phyloP scores from a whole-genome alignment of 2,113 vertebrate genomes.

The Anas platyrhynchos region DNA sequence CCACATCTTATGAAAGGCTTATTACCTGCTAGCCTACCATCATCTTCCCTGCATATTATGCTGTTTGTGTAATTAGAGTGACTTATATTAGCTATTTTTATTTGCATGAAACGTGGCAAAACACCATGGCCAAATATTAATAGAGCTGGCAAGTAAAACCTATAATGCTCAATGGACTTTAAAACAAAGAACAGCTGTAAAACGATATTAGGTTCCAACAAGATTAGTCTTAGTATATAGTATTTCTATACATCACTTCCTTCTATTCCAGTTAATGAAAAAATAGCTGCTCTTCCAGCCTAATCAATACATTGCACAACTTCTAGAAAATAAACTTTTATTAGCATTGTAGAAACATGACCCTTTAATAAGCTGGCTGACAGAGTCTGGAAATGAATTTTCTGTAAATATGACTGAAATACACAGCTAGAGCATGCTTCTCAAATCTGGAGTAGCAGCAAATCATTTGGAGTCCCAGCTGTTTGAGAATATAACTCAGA shows the following conservation, averaged over 20 bases:
- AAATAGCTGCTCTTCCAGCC: background rate
- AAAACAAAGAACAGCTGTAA: background rate
- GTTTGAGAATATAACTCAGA: background rate
- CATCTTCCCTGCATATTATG: background rate
- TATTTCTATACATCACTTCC: background rate
- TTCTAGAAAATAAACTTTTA: background rate
- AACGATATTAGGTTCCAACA: background rate
- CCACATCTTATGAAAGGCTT: background rate
- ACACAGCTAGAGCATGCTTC: background rate
- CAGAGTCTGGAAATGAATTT: background rate
- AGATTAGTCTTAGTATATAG: background rate
- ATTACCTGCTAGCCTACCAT: background rate
- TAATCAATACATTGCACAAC: slow-evolving; percentile 13
- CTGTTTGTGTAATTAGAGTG: background rate
- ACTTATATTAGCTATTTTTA: background rate
- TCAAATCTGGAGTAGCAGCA: background rate
- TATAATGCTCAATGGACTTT: background rate
- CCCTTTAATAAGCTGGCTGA: background rate
- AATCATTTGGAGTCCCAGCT: background rate
- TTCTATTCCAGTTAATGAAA: slow-evolving; percentile 2
- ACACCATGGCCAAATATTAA: background rate
- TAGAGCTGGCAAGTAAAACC: background rate
- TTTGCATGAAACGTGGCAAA: background rate
- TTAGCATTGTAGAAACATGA: background rate
- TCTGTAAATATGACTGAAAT: background rate